Percentiles rank a stretch among this genome's conserved stretches.
Evolutionary conservation across 1,140 invertebrate genomes (phyloP).

Genomic region (Steinernema feltiae): DNA sequence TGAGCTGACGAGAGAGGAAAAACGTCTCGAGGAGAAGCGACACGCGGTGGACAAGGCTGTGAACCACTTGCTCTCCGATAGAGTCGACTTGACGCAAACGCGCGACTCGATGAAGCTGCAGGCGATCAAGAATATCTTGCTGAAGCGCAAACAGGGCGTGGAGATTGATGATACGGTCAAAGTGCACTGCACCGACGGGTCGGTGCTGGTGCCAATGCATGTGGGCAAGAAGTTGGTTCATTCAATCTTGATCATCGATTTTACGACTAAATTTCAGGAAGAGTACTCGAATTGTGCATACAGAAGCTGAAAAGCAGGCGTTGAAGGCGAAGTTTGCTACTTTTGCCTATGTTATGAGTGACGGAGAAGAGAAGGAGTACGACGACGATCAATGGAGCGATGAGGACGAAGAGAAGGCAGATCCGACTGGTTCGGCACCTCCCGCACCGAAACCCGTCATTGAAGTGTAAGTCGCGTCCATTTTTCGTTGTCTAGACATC

Average conservation of each 20-base stretch:
- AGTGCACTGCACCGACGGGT: background rate
- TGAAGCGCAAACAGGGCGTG: background rate
- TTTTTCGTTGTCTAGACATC: background rate
- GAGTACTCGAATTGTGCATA: background rate
- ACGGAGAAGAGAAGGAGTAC: constrained; percentile 18
- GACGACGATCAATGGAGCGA: constrained; percentile 32
- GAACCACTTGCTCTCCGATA: background rate
- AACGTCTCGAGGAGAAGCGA: constrained; percentile 11
- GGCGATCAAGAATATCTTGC: constrained; percentile 17
- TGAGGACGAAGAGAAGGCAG: constrained; percentile 24
- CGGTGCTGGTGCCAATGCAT: constrained; percentile 15
- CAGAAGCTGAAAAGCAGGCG: background rate
- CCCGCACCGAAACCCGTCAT: background rate
- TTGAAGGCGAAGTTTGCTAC: constrained; percentile 20
- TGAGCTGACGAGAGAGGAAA: background rate
- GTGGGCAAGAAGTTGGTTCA: constrained; percentile 4
- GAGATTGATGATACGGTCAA: background rate
- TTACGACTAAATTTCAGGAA: constrained; percentile 22
- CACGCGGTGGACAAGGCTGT: constrained; percentile 13
- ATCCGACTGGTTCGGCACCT: background rate
- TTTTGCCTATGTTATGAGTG: constrained; percentile 11
- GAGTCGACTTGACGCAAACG: background rate
- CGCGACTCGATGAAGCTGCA: background rate
- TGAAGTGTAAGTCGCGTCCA: background rate
- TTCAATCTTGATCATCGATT: constrained; percentile 16